phyloP scores from a whole-genome alignment of 2,113 vertebrate genomes.

The Ammodramus savannarum region DNA sequence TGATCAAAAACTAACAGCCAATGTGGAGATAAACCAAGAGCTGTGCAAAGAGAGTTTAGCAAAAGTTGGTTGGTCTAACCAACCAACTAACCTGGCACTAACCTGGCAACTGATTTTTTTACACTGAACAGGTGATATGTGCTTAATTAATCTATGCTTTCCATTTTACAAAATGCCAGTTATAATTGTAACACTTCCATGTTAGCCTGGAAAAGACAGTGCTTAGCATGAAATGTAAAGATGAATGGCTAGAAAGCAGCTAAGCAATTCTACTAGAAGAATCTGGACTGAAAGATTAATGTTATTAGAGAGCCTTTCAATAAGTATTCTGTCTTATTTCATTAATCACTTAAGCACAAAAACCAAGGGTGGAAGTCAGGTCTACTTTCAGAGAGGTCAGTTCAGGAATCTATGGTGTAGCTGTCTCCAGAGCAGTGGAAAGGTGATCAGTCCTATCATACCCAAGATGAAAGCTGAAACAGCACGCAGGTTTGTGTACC shows the following conservation, averaged over 20 bases:
- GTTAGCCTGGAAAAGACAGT: background rate
- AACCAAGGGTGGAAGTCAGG: background rate
- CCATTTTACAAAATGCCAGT: background rate
- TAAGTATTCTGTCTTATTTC: background rate
- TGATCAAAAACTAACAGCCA: fast-evolving
- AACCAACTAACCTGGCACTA: background rate
- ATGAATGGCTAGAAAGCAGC: background rate
- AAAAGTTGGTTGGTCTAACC: background rate
- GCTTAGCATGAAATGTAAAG: background rate
- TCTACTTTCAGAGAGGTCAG: background rate
- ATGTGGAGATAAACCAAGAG: background rate
- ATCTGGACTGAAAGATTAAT: background rate
- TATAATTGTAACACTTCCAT: background rate
- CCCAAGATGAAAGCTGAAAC: background rate
- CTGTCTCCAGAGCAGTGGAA: background rate
- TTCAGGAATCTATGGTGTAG: background rate
- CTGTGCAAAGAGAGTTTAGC: background rate
- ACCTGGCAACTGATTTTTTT: background rate
- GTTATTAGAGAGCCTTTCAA: background rate
- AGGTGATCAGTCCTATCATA: background rate
- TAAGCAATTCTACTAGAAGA: background rate
- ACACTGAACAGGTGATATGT: fast-evolving
- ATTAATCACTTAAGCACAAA: background rate
- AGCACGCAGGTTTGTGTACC: background rate
- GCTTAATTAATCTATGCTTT: background rate